These are phyloP conservation scores for Bathynomus jamesi DNA, from an alignment of 1,140 invertebrate genomes.

Conservation along the genomic window DNA sequence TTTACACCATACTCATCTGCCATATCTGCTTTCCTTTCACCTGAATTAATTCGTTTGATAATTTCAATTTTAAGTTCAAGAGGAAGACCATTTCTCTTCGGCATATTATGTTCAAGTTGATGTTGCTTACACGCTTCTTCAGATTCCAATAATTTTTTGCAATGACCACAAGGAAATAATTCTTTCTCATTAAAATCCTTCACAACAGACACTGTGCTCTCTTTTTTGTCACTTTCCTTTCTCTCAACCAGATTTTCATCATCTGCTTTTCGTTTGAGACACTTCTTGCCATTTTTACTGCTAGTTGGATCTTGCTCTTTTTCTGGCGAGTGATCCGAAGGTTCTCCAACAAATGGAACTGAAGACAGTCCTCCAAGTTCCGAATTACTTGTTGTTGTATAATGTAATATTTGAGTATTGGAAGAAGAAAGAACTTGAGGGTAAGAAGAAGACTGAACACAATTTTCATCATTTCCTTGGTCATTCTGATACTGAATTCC, in stretches of 20 bases:
- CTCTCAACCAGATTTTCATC: not conserved
- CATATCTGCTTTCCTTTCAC: slow-evolving; percentile 30
- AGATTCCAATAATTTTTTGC: slow-evolving; percentile 12
- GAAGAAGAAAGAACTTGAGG: slow-evolving; percentile 11
- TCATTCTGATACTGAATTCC: slow-evolving; percentile 16
- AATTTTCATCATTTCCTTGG: not conserved
- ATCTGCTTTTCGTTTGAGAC: not conserved
- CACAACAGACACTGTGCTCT: slow-evolving; percentile 11
- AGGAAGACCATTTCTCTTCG: slow-evolving; percentile 11
- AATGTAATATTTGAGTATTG: not conserved
- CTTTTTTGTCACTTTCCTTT: not conserved
- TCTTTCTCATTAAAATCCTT: slow-evolving; percentile 8
- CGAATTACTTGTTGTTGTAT: slow-evolving; percentile 9
- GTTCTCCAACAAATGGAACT: not conserved
- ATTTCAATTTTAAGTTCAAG: slow-evolving; percentile 37
- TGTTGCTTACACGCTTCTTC: slow-evolving; percentile 20
- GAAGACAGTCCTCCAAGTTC: too few relatives aligned
- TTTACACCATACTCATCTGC: slow-evolving; percentile 36
- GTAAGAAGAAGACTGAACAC: slow-evolving; percentile 13
- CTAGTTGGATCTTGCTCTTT: slow-evolving; percentile 17
- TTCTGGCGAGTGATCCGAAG: not conserved
- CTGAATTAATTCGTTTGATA: slow-evolving; percentile 29
- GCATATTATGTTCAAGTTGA: slow-evolving; percentile 10
- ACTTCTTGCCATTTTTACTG: slow-evolving; percentile 12
- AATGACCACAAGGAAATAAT: slow-evolving; percentile 14